These are phyloP conservation scores for Bagarius yarrelli DNA, from an alignment of 2,113 vertebrate genomes.

Conservation along the genomic window DNA sequence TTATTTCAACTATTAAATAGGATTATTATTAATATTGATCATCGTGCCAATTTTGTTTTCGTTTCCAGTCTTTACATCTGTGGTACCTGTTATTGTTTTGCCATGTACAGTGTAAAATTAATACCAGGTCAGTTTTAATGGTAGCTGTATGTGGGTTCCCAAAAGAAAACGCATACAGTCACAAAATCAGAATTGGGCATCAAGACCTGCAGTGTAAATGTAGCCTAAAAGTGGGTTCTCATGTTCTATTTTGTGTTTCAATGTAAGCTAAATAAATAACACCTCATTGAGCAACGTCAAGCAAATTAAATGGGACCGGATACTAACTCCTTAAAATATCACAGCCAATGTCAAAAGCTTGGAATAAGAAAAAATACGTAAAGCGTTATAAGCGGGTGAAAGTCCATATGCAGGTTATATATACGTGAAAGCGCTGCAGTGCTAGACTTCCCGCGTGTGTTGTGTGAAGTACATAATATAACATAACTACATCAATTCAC, in stretches of 20 bases:
- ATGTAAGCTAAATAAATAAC: neutral
- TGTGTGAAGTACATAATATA: constrained; percentile 83
- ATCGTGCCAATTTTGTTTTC: too few relatives aligned
- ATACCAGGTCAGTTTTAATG: too few relatives aligned
- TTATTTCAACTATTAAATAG: too few relatives aligned
- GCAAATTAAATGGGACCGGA: constrained; percentile 33
- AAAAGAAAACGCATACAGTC: too few relatives aligned
- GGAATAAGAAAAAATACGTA: constrained; percentile 47
- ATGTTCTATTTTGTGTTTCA: neutral
- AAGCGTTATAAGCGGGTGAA: neutral
- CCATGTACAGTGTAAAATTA: too few relatives aligned
- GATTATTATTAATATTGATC: too few relatives aligned
- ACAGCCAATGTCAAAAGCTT: constrained; percentile 48
- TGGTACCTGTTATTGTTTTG: too few relatives aligned
- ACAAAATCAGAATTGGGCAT: too few relatives aligned
- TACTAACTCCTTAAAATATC: constrained; percentile 62
- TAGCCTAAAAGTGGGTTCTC: neutral
- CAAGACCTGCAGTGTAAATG: too few relatives aligned
- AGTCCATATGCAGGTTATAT: constrained; percentile 3
- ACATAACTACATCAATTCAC: constrained; percentile 99
- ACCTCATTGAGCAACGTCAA: neutral
- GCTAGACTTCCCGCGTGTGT: constrained; percentile 69
- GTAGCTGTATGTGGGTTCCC: too few relatives aligned
- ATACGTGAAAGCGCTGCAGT: constrained; percentile 19
- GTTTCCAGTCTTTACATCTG: too few relatives aligned